Evolutionary conservation across 1,140 invertebrate species (phyloP).

Genomic region (Reticulitermes speratus): DNA sequence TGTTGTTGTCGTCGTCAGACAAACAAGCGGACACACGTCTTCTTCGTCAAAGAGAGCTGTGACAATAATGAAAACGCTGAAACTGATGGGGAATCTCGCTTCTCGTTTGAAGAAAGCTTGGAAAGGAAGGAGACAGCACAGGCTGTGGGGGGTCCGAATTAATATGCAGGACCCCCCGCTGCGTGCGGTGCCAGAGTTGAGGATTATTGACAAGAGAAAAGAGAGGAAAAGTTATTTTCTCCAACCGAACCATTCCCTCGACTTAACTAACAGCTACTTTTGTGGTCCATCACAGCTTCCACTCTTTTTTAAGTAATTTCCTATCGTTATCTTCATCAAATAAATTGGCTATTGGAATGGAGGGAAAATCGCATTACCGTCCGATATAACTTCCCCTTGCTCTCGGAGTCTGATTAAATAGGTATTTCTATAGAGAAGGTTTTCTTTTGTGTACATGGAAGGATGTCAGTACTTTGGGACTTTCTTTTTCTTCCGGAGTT

Average conservation of each 20-base stretch:
- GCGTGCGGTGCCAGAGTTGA: not conserved
- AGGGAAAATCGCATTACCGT: not conserved
- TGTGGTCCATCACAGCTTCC: constrained; percentile 8
- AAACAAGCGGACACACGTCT: not conserved
- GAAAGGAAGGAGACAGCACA: not conserved
- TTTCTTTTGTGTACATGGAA: not conserved
- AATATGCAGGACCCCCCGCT: not conserved
- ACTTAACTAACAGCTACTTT: constrained; percentile 4
- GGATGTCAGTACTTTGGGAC: not conserved
- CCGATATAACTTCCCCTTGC: not conserved
- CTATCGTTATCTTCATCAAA: constrained; percentile 16
- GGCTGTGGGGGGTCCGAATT: not conserved
- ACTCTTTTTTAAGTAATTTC: constrained; percentile 16
- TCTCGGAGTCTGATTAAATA: not conserved
- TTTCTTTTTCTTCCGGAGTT: not conserved
- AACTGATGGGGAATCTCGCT: not conserved
- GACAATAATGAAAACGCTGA: not conserved
- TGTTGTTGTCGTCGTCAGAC: too few relatives aligned
- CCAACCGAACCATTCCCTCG: not conserved
- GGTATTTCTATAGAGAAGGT: not conserved
- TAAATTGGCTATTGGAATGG: constrained; percentile 16
- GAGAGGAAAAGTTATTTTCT: not conserved
- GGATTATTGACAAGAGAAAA: constrained; percentile 7
- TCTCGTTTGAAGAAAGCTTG: not conserved
- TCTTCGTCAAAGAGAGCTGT: not conserved